Base-by-base conservation (phyloP, 2,113 vertebrate species). In the Orthonyx spaldingii region DNA sequence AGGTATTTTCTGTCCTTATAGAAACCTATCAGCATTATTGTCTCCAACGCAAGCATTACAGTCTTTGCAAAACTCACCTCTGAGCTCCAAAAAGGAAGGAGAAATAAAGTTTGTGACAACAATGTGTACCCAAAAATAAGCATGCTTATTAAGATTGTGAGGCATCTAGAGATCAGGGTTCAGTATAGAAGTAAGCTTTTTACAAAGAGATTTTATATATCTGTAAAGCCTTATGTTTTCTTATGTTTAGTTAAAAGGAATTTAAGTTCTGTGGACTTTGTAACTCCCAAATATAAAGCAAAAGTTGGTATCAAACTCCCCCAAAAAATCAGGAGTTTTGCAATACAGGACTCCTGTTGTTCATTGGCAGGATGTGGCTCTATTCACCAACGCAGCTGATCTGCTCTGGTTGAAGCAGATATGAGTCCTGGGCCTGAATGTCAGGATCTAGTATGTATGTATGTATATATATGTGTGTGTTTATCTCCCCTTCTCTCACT, bases 381-480 rank as follows among this genome's bases (percentile, higher is more conserved):
- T 59, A 15, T 84, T 79, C 23, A 32, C 8, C 76, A 75, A 79
- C 0, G 1, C n/a, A 83, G 46, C 8, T 61, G 22, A 72, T 76
- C 53, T 69, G 17, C 53, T 74, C 46, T 77, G 46, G 3, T 32
- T 60, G 66, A 86, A 65, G 42, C 32, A 70, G 42, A 14, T 35
- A 1, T 33, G 55, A 63, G 23, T 68, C 46, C 74, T 85, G 74
- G 57, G n/a, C 32, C 23, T 18, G 22, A 88, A 76, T 33, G 21
- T 7, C 18, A 53, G 28, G 16, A 53, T 50, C 37, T 52, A 32
- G 24, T 16, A 3, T 4, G 13, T 28, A 9, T 42, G 3, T 30
- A 2, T 8, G 5, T n/a, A 0, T 18, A 2, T 11, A 4, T 20
- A 12, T 21, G 4, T 19, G 17, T 19, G 7, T 47, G 7, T 27